Evolutionary conservation across 1,140 invertebrate genomes (phyloP).

Genomic region (Rhagoletis pomonella): DNA sequence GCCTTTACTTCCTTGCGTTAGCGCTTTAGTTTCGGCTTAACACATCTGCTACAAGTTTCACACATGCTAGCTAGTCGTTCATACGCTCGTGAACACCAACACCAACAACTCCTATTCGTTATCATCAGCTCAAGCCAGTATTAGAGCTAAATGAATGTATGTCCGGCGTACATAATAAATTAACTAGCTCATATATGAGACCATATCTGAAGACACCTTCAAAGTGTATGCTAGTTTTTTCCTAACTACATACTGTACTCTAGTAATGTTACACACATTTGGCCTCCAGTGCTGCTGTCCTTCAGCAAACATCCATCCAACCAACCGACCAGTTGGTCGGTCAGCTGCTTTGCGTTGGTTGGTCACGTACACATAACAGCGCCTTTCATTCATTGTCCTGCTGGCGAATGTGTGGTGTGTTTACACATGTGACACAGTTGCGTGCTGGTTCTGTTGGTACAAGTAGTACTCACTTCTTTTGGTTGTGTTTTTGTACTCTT

Average conservation of each 20-base stretch:
- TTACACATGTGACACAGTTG: not conserved
- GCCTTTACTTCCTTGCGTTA: too few relatives aligned
- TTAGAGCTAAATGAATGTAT: not conserved
- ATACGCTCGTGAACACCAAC: too few relatives aligned
- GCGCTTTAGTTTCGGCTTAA: too few relatives aligned
- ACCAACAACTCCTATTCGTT: too few relatives aligned
- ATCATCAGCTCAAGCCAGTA: not conserved
- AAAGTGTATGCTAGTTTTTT: not conserved
- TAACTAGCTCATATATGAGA: constrained; percentile 22
- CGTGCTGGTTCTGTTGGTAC: not conserved
- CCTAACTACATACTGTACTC: not conserved
- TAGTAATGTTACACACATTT: not conserved
- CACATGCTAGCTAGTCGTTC: too few relatives aligned
- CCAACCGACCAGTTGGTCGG: not conserved
- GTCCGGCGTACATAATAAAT: not conserved
- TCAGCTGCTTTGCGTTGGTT: not conserved
- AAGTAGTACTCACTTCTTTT: not conserved
- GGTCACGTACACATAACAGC: not conserved
- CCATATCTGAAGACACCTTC: not conserved
- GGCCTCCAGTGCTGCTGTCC: constrained; percentile 1
- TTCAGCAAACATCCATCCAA: not conserved
- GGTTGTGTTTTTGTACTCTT: not conserved
- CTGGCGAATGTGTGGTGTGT: too few relatives aligned
- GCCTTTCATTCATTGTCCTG: not conserved
- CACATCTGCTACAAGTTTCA: too few relatives aligned